Percentiles rank a stretch among this genome's conserved stretches.
Conservation (phyloP, 2,797 vertebrate species). For the Myioborus miniatus region DNA sequence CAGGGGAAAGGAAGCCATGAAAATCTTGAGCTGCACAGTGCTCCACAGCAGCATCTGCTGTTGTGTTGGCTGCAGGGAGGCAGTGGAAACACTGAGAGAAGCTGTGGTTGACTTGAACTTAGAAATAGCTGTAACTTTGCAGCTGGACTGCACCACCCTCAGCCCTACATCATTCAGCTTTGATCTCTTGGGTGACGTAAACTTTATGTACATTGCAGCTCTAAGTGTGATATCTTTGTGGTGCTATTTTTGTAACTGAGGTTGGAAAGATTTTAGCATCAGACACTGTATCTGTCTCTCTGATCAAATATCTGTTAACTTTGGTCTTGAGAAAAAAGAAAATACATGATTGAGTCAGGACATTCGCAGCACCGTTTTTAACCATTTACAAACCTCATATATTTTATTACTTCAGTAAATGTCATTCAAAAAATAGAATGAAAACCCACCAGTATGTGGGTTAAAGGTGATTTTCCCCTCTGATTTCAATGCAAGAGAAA, state of each 20-base stretch:
- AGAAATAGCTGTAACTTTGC: background rate
- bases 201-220: background rate
- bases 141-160: background rate
- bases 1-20: background rate
- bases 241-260: slow-evolving; percentile 36
- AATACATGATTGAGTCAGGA: background rate
- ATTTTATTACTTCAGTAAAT: background rate
- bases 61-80: background rate
- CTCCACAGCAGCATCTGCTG: background rate
- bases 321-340: background rate
- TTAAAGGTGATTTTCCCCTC: background rate
- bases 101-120: slow-evolving; percentile 12
- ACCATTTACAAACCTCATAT: background rate
- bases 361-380: background rate
- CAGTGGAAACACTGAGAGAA: slow-evolving; percentile 43
- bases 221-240: background rate
- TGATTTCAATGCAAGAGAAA: background rate
- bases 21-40: background rate
- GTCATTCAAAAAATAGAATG: background rate
- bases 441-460: background rate
- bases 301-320: slow-evolving; percentile 18
- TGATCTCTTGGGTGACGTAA: background rate
- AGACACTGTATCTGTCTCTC: background rate
- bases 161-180: background rate
- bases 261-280: slow-evolving; percentile 45